phyloP scores from a whole-genome alignment of 2,113 vertebrate species.

The Prietella phreatophila region DNA sequence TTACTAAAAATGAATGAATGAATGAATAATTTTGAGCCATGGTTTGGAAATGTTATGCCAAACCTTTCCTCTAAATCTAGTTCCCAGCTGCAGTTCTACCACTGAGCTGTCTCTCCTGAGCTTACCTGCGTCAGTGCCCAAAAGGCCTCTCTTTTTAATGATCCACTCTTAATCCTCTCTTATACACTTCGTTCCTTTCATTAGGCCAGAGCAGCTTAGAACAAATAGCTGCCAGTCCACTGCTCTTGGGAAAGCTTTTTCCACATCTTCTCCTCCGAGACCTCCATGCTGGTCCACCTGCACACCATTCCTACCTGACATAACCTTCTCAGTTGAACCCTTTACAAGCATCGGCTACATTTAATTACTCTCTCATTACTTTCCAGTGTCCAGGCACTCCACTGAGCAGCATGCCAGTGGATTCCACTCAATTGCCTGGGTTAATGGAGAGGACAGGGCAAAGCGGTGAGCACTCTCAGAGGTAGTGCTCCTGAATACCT shows the following conservation, averaged over 20 bases:
- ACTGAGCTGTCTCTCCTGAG: conserved; percentile 4
- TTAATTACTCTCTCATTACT: conserved; percentile 55
- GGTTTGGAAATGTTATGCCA: background rate
- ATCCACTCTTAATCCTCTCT: conserved; percentile 45
- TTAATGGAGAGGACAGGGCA: conserved; percentile 50
- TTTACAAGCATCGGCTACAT: conserved; percentile 39
- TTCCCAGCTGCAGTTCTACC: background rate
- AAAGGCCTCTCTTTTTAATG: conserved; percentile 39
- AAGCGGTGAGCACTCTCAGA: conserved; percentile 32
- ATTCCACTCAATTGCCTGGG: conserved; percentile 55
- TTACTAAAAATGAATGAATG: background rate
- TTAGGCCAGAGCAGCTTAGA: conserved; percentile 39
- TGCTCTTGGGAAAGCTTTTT: conserved; percentile 3
- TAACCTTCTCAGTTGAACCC: conserved; percentile 40
- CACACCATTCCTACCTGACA: conserved; percentile 20
- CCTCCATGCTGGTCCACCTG: background rate
- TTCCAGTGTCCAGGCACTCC: conserved; percentile 39
- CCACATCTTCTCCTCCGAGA: background rate
- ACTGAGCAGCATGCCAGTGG: conserved; percentile 25
- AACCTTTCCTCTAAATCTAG: background rate
- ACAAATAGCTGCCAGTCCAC: conserved; percentile 44
- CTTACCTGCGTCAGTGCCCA: conserved; percentile 24
- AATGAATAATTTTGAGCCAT: background rate
- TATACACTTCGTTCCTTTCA: conserved; percentile 41
- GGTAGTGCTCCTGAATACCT: conserved; percentile 29